Evolutionary conservation across 2,113 vertebrate species (phyloP), one percentile per base, ranked within the genome.

Genomic region (Gobiocypris rarus): DNA sequence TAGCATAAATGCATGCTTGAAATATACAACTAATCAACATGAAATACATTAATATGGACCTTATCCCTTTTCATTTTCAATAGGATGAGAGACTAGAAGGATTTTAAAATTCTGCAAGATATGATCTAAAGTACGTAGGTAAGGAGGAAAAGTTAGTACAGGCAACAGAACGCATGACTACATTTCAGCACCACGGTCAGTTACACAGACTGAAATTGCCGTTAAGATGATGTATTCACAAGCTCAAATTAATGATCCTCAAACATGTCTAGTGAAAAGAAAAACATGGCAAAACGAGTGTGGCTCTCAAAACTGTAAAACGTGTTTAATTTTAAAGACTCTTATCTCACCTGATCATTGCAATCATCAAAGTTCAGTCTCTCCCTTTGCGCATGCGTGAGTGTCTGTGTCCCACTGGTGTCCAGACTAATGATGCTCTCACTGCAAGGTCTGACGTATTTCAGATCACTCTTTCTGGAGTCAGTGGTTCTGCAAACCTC

Each of bases 311-410:
- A 19, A 56, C 6, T 19, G 54, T 56, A 8, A 56, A 56, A 56
- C 7, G 19, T 19, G 17, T 54, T 54, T n/a, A n/a, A n/a, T n/a
- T n/a, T n/a, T n/a, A n/a, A n/a, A n/a, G n/a, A n/a, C n/a, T n/a
- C n/a, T n/a, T n/a, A n/a, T 31, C 48, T 88, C 81, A 85, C 85
- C 83, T 85, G 65, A 65, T 87, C 14, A 13, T n/a, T 22, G 63
- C 56, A 63, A 9, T 38, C 22, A 3, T 76, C 84, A 10, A 1
- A 73, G 41, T 7, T 19, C n/a, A 74, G 24, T n/a, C 65, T 85
- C 9, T 75, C 73, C 4, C 10, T 84, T 17, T 81, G 45, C 17
- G 59, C 58, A 54, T 83, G 76, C 9, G 19, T 69, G 13, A 38
- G 34, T 38, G 34, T 38, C 5, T 38, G 34, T 38, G 34, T 38